Percentiles rank a stretch among this genome's conserved stretches.
These are phyloP conservation scores for Sebastes trivittatus DNA, from an alignment of 2,797 vertebrate genomes.

Conservation along the genomic window DNA sequence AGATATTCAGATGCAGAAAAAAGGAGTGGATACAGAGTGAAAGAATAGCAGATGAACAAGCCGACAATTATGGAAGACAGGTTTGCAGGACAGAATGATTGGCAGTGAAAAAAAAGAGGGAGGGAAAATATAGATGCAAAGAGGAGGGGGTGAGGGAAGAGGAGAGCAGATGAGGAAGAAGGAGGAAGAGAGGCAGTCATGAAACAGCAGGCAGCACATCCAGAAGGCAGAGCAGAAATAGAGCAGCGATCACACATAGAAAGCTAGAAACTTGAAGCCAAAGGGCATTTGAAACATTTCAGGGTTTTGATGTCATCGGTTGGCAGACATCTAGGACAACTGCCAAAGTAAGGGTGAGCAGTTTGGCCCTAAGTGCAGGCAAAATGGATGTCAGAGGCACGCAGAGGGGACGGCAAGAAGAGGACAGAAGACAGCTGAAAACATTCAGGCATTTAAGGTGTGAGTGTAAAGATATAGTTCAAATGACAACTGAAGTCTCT, in stretches of 20 bases:
- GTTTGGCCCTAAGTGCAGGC: constrained; percentile 8
- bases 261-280: constrained; percentile 24
- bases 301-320: constrained; percentile 11
- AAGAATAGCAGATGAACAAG: background rate
- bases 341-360: constrained; percentile 13
- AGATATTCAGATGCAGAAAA: background rate
- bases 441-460: background rate
- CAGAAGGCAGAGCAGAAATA: constrained; percentile 40
- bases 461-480: background rate
- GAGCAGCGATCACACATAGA: constrained; percentile 22
- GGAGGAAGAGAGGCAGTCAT: constrained; percentile 1
- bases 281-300: constrained; percentile 33
- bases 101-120: background rate
- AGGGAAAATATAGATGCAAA: background rate
- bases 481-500: background rate
- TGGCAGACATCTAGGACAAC: constrained; percentile 4
- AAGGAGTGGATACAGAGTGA: background rate
- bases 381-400: constrained; percentile 17
- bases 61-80: constrained; percentile 5
- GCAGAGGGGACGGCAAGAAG: background rate
- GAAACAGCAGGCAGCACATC: constrained; percentile 27
- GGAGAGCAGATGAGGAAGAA: background rate
- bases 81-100: constrained; percentile 8
- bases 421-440: background rate
- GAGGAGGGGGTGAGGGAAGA: background rate